Evolutionary conservation across 1,140 invertebrate species (phyloP), one percentile per base, ranked within the genome.

Genomic region (Solenopsis fugax): DNA sequence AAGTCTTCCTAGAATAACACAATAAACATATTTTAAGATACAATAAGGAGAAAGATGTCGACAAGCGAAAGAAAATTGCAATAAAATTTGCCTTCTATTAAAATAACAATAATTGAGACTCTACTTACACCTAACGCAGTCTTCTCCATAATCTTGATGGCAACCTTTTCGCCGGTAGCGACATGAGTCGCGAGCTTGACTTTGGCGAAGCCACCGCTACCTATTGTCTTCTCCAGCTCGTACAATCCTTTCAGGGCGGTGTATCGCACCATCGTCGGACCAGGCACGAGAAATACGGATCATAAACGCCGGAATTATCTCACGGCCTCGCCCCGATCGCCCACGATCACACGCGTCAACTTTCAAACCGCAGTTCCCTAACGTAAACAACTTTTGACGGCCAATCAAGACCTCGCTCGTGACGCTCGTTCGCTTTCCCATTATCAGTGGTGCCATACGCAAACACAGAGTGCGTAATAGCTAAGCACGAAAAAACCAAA

Each of bases 71-170:
- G 29, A 37, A 69, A 77, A 41, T 86, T 64, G 0, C 6, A 24
- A 50, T 37, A n/a, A 60, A 58, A 54, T 37, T 21, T 50, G 2
- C 12, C 13, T 41, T n/a, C n/a, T 18, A 4, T 10, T 41, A 24
- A n/a, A 18, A 21, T 24, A 13, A 85, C 9, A 7, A 77, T 58
- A 65, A 29, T 16, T 65, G 71, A 56, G 87, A 75, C 71, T 41
- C 81, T 72, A 95, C 95, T 95, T 96, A 98, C 97, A 41, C 97
- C 97, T 72, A 98, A 93, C 24, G 95, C 93, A 73, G 95, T 95
- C 94, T 98, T 98, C 88, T 98, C 97, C 96, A 98, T 98, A 50
- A 98, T 98, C 96, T 98, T 98, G 75, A 98, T 96, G n/a, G 98
- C 98, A 75, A 98, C 98, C 93, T 97, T 97, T 92, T 98, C 97